Base-by-base conservation (phyloP, 2,888 invertebrate genomes). In the Corythucha ciliata region DNA sequence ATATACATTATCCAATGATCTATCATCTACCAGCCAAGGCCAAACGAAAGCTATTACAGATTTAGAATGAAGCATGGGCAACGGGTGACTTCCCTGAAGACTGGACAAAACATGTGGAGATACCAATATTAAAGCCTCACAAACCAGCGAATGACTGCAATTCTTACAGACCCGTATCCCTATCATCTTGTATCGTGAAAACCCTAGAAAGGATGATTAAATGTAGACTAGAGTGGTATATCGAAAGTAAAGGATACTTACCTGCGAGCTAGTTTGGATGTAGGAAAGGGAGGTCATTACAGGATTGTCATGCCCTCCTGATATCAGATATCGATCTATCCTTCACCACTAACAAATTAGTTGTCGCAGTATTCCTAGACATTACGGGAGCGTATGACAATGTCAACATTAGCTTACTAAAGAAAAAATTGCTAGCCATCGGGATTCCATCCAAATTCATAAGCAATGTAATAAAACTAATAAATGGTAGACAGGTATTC, bases 281-380 rank as follows among this genome's bases (percentile, higher is more conserved):
- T n/a, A n/a, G n/a, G n/a, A n/a, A n/a, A n/a, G n/a, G n/a, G n/a
- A n/a, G n/a, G n/a, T 21, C 36, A 21, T 36, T 21, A 21, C 21
- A 21, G 20, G n/a, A 2, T 14, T 20, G 36, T n/a, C 36, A 36
- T 18, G 10, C 8, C 3, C 36, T 7, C 3, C 36, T 36, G 14
- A 21, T 36, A 10, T n/a, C 21, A 21, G 36, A 36, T 8, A 34
- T 36, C n/a, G 20, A n/a, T 18, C 20, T 10, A 7, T 18, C 36
- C 6, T n/a, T 36, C 2, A 20, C 36, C n/a, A 36, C 64, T 18
- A 14, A 14, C 21, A 34, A 34, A 4, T 16, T 34, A 18, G 10
- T 34, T 14, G 4, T 34, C 16, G 34, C 34, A 10, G 16, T 34
- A 4, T 36, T 6, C 14, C n/a, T 4, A 21, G 36, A 36, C 14